Evolutionary conservation across 2,888 invertebrate species (phyloP), one percentile per base, ranked within the genome.

Genomic region (Spatulosminthurus flaviceps): DNA sequence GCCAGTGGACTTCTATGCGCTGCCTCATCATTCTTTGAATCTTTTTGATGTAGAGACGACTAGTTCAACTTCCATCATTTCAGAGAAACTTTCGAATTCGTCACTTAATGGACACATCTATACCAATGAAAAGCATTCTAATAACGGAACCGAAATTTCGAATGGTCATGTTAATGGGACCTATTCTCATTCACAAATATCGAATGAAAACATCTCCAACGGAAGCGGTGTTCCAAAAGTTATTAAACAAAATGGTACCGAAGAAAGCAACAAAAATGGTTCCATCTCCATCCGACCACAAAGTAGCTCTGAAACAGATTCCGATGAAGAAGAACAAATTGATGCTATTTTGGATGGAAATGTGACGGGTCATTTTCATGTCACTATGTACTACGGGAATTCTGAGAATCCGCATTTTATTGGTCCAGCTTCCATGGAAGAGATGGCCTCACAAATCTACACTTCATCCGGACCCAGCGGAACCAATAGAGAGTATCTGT

Each of bases 401-500:
- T 90, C 91, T 83, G 91, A 92, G 80, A 97, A 97, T 89, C 92
- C 93, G 75, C 93, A 93, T 86, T 95, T 91, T 89, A 88, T 92
- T 86, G 95, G 95, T 1, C 91, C 92, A 82, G 93, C 94, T n/a
- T 90, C 93, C 84, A 87, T 94, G 80, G 90, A 92, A 76, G 90
- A 90, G 9, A 95, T 98, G 85, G 97, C 96, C 0, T 88, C 90
- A 51, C 94, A 96, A 88, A 93, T 98, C 43, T 89, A 91, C 28
- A 88, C 88, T 24, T 90, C 92, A 19, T 88, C 89, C 22, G 98
- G 98, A 0, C 94, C 94, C 0, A 97, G 97, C 87, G 98, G 98
- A 0, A 88, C 92, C 0, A 98, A 98, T 88, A 92, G 92, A 61
- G 98, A 98, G 86, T 98, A 98, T 89, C 90, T 98, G 0, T 93